Percentiles rank a stretch among this genome's conserved stretches.
phyloP scores from a whole-genome alignment of 2,888 invertebrate genomes.

The Hanleya hanleyi region DNA sequence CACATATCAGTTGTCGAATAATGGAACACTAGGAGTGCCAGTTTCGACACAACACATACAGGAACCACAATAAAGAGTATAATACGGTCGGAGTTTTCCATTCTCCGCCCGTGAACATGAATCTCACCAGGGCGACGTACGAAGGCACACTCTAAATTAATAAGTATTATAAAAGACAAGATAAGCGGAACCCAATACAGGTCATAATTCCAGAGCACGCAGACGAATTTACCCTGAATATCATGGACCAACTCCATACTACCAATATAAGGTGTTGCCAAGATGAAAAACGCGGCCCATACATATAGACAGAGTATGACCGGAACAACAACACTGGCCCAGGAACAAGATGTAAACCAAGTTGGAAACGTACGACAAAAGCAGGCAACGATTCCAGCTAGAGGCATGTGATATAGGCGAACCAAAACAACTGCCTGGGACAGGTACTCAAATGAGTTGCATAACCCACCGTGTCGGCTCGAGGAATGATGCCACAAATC shows the following conservation, averaged over 20 bases:
- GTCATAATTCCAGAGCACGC: not conserved
- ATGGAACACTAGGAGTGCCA: not conserved
- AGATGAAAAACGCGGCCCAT: not conserved
- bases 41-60: not conserved
- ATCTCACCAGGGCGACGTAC: not conserved
- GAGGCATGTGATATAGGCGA: slow-evolving; percentile 4
- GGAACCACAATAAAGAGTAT: not conserved
- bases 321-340: not conserved
- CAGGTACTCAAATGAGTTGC: not conserved
- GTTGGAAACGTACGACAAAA: not conserved
- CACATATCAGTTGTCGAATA: not conserved
- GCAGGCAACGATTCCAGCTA: not conserved
- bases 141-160: not conserved
- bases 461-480: not conserved
- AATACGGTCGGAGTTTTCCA: not conserved
- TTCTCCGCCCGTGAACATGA: not conserved
- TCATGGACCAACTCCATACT: not conserved
- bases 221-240: not conserved
- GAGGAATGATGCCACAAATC: not conserved
- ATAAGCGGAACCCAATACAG: not conserved
- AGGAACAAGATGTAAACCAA: not conserved
- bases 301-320: not conserved
- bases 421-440: not conserved
- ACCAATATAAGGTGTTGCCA: not conserved
- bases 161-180: not conserved